phyloP scores from a whole-genome alignment of 2,888 invertebrate genomes.

The Crematogaster levior region DNA sequence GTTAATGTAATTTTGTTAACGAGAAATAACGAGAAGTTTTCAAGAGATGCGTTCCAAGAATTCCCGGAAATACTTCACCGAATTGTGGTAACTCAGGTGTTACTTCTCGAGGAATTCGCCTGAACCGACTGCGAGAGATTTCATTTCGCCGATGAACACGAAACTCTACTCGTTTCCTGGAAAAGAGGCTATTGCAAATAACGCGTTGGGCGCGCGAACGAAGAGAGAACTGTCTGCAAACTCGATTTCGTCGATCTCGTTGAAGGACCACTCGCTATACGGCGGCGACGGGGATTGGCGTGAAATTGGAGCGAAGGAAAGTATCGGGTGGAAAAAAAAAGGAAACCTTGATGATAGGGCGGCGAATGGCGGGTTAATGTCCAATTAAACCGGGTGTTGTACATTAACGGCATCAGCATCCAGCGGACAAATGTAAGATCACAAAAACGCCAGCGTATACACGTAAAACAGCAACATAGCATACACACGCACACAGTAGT shows the following conservation, averaged over 20 bases:
- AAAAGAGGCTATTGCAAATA: conserved; percentile 19
- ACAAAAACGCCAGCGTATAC: conserved; percentile 41
- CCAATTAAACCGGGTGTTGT: conserved; percentile 49
- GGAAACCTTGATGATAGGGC: not conserved
- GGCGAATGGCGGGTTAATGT: conserved; percentile 38
- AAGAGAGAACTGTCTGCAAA: conserved; percentile 44
- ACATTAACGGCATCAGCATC: conserved; percentile 38
- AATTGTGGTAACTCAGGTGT: conserved; percentile 10
- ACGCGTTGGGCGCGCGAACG: conserved; percentile 32
- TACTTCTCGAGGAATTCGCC: not conserved
- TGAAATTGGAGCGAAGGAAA: conserved; percentile 30
- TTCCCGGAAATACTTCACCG: not conserved
- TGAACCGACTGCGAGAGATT: conserved; percentile 7
- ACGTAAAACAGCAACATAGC: conserved; percentile 41
- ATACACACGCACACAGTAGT: not conserved
- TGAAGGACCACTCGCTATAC: not conserved
- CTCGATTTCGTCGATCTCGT: conserved; percentile 47
- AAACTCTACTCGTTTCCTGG: conserved; percentile 4
- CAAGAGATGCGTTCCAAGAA: not conserved
- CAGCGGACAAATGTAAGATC: conserved; percentile 56
- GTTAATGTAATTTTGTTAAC: conserved; percentile 5
- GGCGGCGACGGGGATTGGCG: conserved; percentile 19
- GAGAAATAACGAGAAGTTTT: not conserved
- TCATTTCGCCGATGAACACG: conserved; percentile 20
- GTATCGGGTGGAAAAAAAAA: not conserved